Conservation (phyloP, 2,113 vertebrate genomes). For the Cebus imitator region DNA sequence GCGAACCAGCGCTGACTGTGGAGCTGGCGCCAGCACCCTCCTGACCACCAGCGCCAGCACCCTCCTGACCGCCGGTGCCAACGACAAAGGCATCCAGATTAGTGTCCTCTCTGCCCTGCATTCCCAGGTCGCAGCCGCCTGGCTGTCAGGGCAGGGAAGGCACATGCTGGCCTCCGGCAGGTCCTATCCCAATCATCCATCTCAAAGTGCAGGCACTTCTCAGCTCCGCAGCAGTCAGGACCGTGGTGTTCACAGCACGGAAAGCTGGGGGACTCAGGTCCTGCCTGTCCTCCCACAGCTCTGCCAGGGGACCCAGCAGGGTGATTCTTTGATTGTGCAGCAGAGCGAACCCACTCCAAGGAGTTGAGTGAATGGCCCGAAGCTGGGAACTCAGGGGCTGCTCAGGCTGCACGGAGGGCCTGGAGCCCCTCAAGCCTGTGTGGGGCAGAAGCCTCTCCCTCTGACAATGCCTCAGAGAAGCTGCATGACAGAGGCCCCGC, state of each 20-base stretch:
- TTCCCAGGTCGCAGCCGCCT: not conserved
- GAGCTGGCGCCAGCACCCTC: not conserved
- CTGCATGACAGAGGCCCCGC: not conserved
- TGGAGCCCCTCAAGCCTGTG: rapidly evolving
- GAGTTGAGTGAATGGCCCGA: not conserved
- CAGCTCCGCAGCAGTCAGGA: not conserved
- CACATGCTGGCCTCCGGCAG: not conserved
- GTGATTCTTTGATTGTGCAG: too few relatives aligned
- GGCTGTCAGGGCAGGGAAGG: not conserved
- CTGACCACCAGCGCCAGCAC: not conserved
- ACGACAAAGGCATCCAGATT: not conserved
- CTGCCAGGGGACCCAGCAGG: too few relatives aligned
- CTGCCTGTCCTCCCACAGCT: not conserved
- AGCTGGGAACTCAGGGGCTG: not conserved
- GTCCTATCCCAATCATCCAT: not conserved
- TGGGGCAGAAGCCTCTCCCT: not conserved
- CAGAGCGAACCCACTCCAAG: not conserved
- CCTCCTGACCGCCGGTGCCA: not conserved
- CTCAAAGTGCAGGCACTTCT: not conserved
- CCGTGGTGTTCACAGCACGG: not conserved
- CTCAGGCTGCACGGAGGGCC: not conserved
- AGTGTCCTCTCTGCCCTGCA: not conserved
- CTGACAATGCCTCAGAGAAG: not conserved
- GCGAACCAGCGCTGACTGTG: not conserved
- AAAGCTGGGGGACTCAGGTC: not conserved